Conservation (phyloP, 1,140 invertebrate species). For the Nebria ingens region DNA sequence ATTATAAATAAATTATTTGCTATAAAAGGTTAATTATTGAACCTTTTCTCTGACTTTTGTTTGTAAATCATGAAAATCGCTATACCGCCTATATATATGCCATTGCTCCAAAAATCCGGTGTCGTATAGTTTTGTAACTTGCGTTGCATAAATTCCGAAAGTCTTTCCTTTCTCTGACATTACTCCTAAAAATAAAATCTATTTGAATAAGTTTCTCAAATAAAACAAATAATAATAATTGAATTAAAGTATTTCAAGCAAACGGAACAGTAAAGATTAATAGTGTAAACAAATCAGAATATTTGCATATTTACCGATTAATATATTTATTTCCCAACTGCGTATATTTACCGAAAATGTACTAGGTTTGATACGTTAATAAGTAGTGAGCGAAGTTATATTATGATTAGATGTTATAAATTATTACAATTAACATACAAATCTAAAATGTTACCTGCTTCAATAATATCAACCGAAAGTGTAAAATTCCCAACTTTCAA, state of each 20-base stretch:
- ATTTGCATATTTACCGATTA: conserved; percentile 5
- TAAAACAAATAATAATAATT: conserved; percentile 16
- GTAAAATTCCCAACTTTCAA: conserved; percentile 47
- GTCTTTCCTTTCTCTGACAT: conserved; percentile 69
- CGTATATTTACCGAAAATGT: not conserved
- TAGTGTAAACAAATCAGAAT: conserved; percentile 13
- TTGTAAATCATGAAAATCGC: conserved; percentile 85
- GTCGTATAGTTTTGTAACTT: conserved; percentile 56
- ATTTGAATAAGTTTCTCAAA: too few species aligned
- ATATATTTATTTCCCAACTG: not conserved
- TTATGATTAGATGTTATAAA: too few species aligned
- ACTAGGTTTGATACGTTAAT: too few species aligned
- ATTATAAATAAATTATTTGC: conserved; percentile 6
- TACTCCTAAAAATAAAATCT: conserved; percentile 49
- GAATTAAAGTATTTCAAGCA: conserved; percentile 18
- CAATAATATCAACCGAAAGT: conserved; percentile 55
- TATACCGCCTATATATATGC: conserved; percentile 77
- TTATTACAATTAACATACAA: too few species aligned
- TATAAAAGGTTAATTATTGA: conserved; percentile 16
- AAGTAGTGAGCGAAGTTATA: too few species aligned
- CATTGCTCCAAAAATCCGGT: conserved; percentile 59
- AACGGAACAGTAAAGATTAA: conserved; percentile 15
- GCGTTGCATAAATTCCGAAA: conserved; percentile 83
- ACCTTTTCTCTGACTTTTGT: conserved; percentile 64
- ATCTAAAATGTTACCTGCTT: conserved; percentile 56